Conservation (phyloP, 1,140 invertebrate genomes). For the Aplysia californica region DNA sequence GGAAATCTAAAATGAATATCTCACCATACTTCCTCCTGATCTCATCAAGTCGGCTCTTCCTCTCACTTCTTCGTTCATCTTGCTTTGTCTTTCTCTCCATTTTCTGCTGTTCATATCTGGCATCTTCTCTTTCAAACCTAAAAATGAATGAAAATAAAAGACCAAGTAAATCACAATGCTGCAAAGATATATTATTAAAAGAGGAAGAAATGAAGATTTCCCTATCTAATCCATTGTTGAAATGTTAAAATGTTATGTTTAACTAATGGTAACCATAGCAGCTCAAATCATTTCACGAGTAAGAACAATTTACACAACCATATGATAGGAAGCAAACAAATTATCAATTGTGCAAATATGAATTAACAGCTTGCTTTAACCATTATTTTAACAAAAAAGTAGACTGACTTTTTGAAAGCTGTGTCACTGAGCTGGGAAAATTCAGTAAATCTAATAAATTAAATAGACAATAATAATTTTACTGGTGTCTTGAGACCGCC, state of each 20-base stretch:
- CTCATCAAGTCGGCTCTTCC: constrained; percentile 53
- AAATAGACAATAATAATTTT: no score
- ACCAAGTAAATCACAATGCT: neutral
- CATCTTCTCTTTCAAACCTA: constrained; percentile 55
- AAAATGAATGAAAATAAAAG: neutral
- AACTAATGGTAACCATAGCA: neutral
- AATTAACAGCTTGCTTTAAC: no score
- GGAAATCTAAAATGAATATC: constrained; percentile 9
- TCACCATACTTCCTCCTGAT: constrained; percentile 60
- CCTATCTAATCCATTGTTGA: no score
- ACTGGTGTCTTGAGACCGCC: no score
- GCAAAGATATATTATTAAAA: no score
- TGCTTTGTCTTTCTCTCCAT: constrained; percentile 46
- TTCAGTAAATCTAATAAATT: no score
- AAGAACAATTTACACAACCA: neutral
- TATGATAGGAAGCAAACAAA: no score
- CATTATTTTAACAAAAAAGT: no score
- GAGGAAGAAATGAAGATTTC: no score
- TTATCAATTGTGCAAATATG: no score
- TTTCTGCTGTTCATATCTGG: constrained; percentile 48
- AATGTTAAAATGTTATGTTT: no score
- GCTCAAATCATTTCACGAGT: neutral
- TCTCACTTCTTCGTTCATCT: constrained; percentile 48
- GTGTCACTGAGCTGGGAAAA: neutral
- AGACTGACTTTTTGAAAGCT: neutral